Evolutionary conservation across 1,140 invertebrate genomes (phyloP), one percentile per base, ranked within the genome.

Genomic region (Euglossa dilemma): DNA sequence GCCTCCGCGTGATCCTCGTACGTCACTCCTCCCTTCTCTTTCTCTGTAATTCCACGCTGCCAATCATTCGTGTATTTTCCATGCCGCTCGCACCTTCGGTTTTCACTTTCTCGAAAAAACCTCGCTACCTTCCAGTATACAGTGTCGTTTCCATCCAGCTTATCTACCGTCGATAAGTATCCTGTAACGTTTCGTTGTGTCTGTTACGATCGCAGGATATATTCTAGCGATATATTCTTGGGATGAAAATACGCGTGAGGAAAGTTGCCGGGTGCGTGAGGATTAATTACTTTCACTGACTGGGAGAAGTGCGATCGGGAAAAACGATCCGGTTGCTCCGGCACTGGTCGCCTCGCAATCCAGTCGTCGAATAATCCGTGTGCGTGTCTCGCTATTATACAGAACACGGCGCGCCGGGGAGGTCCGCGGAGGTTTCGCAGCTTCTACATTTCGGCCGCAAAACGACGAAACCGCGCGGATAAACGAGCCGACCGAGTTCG

Each of bases 381-480:
- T 25, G 45, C 67, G 36, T 59, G 80, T 69, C 43, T 69, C 43
- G 63, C 45, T 77, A 66, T 82, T 77, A 64, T 50, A 66, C 47
- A 61, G 57, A 71, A 63, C 67, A 71, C 47, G 67, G 18, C 16
- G 8, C 45, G 64, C 11, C 28, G 59, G 43, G 61, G 67, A 79
- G 57, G 74, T 83, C 74, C 63, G 64, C 52, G 25, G 59, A 63
- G 25, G 78, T 87, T 80, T 84, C 61, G 72, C 82, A 77, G 77
- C 83, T 85, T 85, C 66, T 67, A 70, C 72, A 77, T 89, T 89
- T 89, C 67, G 86, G 87, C 70, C 74, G 61, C 67, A 64, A 88
- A 87, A 87, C 70, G 78, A 82, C 85, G 86, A 87, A 88, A 87
- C 77, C 79, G 70, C 78, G 64, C 74, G 76, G 67, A 64, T 59